Evolutionary conservation across 2,797 vertebrate genomes (phyloP).

Genomic region (Coccyzus lansbergi): DNA sequence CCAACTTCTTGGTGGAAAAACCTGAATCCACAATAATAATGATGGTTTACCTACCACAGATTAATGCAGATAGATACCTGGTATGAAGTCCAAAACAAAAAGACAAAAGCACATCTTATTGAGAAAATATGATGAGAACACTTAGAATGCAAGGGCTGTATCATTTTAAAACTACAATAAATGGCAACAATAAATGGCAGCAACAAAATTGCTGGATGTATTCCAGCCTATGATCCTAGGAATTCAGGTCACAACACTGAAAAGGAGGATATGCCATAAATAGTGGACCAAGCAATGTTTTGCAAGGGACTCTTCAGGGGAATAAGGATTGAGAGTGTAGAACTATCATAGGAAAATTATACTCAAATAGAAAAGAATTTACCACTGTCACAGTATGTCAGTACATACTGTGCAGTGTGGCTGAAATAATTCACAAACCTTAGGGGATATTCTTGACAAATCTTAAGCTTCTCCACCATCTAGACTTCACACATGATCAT

Average conservation of each 20-base stretch:
- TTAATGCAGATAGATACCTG: background rate
- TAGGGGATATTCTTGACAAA: constrained; percentile 49
- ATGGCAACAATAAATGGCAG: background rate
- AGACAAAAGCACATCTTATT: background rate
- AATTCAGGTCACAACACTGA: constrained; percentile 5
- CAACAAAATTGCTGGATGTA: background rate
- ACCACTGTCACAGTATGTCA: constrained; percentile 32
- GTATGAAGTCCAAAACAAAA: background rate
- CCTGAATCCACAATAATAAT: background rate
- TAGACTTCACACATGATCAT: background rate
- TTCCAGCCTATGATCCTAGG: background rate
- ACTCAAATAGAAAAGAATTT: constrained; percentile 30
- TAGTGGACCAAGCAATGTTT: background rate
- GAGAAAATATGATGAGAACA: background rate
- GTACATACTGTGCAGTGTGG: background rate
- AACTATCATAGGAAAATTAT: constrained; percentile 25
- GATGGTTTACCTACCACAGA: background rate
- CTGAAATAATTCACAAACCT: constrained; percentile 47
- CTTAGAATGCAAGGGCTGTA: background rate
- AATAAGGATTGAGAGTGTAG: background rate
- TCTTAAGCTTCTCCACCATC: constrained; percentile 35
- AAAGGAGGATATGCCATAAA: background rate
- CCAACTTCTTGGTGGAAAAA: background rate
- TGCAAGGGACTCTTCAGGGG: background rate
- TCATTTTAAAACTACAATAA: background rate